Evolutionary conservation across 1,140 invertebrate genomes (phyloP).

Genomic region (Maniola jurtina): DNA sequence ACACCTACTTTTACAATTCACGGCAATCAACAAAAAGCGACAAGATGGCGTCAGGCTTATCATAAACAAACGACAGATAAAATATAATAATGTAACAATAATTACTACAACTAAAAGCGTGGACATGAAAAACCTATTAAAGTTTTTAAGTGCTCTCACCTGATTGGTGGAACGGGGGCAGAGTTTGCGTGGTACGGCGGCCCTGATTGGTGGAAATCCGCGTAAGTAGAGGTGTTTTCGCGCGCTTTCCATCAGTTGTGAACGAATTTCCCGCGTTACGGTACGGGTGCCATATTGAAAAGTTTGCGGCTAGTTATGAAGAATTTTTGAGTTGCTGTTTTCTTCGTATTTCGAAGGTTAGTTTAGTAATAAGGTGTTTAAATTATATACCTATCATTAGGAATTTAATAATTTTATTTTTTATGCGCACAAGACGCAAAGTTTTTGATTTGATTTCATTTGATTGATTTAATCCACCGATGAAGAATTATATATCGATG

Average conservation of each 20-base stretch:
- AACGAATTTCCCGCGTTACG: constrained; percentile 50
- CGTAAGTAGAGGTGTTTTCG: constrained; percentile 69
- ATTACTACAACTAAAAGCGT: constrained; percentile 13
- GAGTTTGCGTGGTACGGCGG: constrained; percentile 44
- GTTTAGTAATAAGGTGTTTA: constrained; percentile 10
- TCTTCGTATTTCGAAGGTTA: constrained; percentile 20
- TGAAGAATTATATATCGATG: too few relatives aligned
- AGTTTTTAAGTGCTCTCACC: constrained; percentile 50
- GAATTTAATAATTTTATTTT: too few relatives aligned
- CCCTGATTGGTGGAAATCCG: constrained; percentile 48
- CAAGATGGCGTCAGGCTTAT: constrained; percentile 12
- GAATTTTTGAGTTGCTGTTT: constrained; percentile 29
- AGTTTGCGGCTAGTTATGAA: constrained; percentile 54
- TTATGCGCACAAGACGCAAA: too few relatives aligned
- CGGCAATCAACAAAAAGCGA: background rate
- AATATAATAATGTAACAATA: constrained; percentile 14
- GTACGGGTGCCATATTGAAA: constrained; percentile 32
- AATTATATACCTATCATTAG: background rate
- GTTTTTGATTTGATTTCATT: too few relatives aligned
- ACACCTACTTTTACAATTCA: background rate
- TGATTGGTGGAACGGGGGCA: constrained; percentile 51
- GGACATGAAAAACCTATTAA: constrained; percentile 40
- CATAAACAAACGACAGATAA: constrained; percentile 17
- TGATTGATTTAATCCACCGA: too few relatives aligned
- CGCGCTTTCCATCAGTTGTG: constrained; percentile 68